These are phyloP conservation scores for Drosophila quinaria DNA, from an alignment of 2,888 invertebrate species.

Conservation along the genomic window DNA sequence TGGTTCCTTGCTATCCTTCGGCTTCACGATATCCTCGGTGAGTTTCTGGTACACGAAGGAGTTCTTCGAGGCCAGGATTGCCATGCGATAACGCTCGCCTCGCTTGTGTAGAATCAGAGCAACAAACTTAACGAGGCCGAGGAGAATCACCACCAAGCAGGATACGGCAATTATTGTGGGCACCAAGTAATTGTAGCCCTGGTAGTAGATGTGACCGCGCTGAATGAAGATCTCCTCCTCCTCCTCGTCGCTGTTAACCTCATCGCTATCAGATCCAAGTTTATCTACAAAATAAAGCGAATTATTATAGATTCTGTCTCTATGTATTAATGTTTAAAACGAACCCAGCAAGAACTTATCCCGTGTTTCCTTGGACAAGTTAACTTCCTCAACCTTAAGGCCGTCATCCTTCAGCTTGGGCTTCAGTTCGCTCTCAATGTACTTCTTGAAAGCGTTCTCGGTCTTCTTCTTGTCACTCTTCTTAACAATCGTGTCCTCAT, in stretches of 20 bases:
- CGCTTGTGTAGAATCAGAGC: constrained; percentile 86
- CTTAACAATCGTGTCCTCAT: constrained; percentile 53
- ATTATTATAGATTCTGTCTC: neutral
- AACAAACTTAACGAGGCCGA: constrained; percentile 87
- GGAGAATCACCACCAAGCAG: constrained; percentile 87
- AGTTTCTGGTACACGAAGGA: constrained; percentile 91
- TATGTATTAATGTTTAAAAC: constrained; percentile 24
- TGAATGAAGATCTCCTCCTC: constrained; percentile 84
- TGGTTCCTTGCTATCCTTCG: constrained; percentile 86
- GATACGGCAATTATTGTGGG: constrained; percentile 88
- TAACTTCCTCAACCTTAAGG: constrained; percentile 82
- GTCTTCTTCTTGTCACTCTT: constrained; percentile 47
- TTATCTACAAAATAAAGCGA: constrained; percentile 66
- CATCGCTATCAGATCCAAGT: constrained; percentile 75
- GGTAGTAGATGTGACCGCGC: constrained; percentile 85
- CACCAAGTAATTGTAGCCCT: constrained; percentile 87
- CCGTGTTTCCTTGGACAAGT: constrained; percentile 79
- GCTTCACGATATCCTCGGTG: constrained; percentile 91
- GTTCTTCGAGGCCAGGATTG: constrained; percentile 85
- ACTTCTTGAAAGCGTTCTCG: constrained; percentile 39
- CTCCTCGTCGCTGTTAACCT: constrained; percentile 70
- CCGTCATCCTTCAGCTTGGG: constrained; percentile 76
- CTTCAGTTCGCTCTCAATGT: constrained; percentile 55
- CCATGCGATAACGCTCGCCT: constrained; percentile 86
- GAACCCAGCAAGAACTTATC: constrained; percentile 83